Evolutionary conservation across 2,888 invertebrate genomes (phyloP).

Genomic region (Conops quadrifasciatus): DNA sequence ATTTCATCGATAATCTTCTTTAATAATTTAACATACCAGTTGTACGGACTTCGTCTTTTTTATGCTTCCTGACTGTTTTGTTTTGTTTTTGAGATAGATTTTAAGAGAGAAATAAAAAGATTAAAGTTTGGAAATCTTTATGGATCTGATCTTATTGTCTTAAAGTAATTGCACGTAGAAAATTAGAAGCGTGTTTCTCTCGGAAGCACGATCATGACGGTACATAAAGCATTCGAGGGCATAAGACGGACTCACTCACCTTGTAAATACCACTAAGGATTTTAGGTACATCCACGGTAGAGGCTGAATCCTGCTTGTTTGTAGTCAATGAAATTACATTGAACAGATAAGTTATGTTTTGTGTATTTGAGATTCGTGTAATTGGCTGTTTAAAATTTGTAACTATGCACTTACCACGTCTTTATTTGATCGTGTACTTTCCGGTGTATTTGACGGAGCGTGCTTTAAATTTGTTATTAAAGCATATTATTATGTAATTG

Average conservation of each 20-base stretch:
- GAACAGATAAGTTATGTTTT: neutral
- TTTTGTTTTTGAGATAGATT: slow-evolving; percentile 15
- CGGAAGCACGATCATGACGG: neutral
- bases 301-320: neutral
- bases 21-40: slow-evolving; percentile 52
- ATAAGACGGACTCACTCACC: slow-evolving; percentile 11
- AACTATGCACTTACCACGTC: slow-evolving; percentile 13
- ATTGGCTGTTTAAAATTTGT: neutral
- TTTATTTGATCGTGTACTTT: slow-evolving; percentile 7
- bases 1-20: neutral
- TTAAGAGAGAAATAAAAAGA: slow-evolving; percentile 25
- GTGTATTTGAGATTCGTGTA: neutral
- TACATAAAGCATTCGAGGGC: neutral
- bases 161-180: too few species aligned
- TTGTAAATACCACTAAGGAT: neutral
- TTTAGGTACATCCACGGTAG: neutral
- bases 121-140: neutral
- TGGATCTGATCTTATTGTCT: neutral
- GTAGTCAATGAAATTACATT: neutral
- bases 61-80: slow-evolving; percentile 46
- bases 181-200: too few species aligned
- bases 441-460: slow-evolving; percentile 53
- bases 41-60: slow-evolving; percentile 57
- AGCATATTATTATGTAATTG: slow-evolving; percentile 4
- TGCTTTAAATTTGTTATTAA: slow-evolving; percentile 52